Base-by-base conservation (phyloP, 2,797 vertebrate genomes). In the Spinus olivaceus region DNA sequence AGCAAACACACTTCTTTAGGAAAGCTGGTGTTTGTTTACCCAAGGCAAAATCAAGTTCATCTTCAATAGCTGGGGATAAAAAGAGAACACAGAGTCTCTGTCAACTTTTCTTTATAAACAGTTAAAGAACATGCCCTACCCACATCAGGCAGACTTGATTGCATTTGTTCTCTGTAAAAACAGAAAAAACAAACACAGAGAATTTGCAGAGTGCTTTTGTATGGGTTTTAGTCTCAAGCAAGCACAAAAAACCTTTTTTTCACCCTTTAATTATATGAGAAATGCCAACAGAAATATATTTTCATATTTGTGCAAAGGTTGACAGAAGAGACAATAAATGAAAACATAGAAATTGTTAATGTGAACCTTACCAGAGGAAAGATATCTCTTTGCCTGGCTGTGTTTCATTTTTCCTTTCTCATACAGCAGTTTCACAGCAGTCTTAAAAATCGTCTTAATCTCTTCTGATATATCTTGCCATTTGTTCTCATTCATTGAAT, bases 1-100 rank as follows among this genome's bases (percentile, higher is more conserved):
- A 99, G 97, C 99, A 99, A 95, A 99, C 99, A 49, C 99, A 99
- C 97, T 99, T 99, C 97, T 99, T 99, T 87, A 99, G 98, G 97
- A 99, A 99, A 94, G 99, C 99, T 65, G 99, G 98, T 9, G 99
- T 99, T 97, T 99, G 99, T 97, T 99, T 99, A 93, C 99, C 99
- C 91, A 99, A 98, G 88, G 99, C 99, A 81, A 99, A 99, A 97
- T 99, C 99, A 94, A 99, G 98, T 96, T 99, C 99, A 82, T 99
- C 99, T 97, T 99, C 99, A 94, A 99, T 97, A 84, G 99, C 99
- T 99, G 97, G 39, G 86, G 77, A 97, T 76, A 90, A 81, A 51
- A 95, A 81, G 33, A 94, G 61, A 95, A 87, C 50, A 96, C 14
- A 82, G 51, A 53, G 47, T 86, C 66, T 94, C 96, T 88, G 95